Conservation (phyloP, 2,113 vertebrate genomes). For the Physeter macrocephalus region DNA sequence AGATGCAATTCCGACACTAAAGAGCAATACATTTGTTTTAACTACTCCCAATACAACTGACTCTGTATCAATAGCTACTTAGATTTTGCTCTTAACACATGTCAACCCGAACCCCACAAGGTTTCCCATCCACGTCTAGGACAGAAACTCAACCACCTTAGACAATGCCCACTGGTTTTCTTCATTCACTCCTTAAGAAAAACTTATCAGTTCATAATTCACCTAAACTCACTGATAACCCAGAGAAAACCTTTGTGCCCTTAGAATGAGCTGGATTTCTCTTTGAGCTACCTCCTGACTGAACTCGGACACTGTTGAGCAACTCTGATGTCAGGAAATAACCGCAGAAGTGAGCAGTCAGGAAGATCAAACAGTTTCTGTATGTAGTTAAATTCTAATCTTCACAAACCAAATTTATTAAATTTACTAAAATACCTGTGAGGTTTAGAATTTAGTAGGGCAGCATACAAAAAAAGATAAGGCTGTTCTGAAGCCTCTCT, state of each 20-base stretch:
- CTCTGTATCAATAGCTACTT: background rate
- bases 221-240: background rate
- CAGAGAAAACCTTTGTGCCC: background rate
- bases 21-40: background rate
- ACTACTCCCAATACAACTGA: background rate
- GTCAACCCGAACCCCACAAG: background rate
- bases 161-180: background rate
- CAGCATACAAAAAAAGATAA: background rate
- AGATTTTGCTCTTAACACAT: background rate
- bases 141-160: background rate
- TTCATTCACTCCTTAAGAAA: background rate
- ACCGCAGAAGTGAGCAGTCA: background rate
- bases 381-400: background rate
- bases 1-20: background rate
- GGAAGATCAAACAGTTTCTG: background rate
- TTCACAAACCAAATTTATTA: background rate
- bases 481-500: background rate
- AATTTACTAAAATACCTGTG: background rate
- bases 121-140: background rate
- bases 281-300: background rate
- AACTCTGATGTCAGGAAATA: background rate
- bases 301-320: background rate
- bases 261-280: background rate
- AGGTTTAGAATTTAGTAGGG: background rate
- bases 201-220: background rate